These are phyloP conservation scores for Invenusta paracnida DNA, from an alignment of 2,888 invertebrate species.

Conservation along the genomic window DNA sequence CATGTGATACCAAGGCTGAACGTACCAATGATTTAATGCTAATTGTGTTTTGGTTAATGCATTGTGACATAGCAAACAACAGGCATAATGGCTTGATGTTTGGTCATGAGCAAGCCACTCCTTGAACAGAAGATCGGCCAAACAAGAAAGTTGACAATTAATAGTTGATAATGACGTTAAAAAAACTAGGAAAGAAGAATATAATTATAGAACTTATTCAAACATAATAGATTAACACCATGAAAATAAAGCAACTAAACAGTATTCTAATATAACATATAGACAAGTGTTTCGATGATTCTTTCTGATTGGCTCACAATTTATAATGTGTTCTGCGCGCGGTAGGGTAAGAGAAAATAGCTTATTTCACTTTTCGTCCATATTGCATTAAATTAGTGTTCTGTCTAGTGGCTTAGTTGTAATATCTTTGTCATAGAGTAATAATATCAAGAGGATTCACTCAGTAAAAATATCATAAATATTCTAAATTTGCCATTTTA, in stretches of 20 bases:
- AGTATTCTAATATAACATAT: background rate
- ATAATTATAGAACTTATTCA: background rate
- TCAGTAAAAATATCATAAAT: too few species aligned
- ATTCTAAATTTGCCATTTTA: too few species aligned
- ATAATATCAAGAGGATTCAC: too few species aligned
- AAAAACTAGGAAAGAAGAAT: background rate
- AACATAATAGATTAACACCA: background rate
- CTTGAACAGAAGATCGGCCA: background rate
- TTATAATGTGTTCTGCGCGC: background rate
- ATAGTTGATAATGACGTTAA: background rate
- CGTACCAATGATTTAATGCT: background rate
- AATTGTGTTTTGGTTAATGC: background rate
- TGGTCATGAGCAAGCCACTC: background rate
- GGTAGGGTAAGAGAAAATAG: too few species aligned
- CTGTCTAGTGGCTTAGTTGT: too few species aligned
- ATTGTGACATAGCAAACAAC: background rate
- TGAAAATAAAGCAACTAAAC: background rate
- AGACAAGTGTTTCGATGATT: too few species aligned
- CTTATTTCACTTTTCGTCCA: too few species aligned
- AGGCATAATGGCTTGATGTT: background rate
- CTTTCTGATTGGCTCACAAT: background rate
- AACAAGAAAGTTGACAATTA: background rate
- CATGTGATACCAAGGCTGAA: constrained; percentile 29
- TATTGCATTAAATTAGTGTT: too few species aligned
- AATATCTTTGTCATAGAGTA: too few species aligned